Evolutionary conservation across 1,140 invertebrate genomes (phyloP), one percentile per base, ranked within the genome.

Genomic region (Eriosoma lanigerum): DNA sequence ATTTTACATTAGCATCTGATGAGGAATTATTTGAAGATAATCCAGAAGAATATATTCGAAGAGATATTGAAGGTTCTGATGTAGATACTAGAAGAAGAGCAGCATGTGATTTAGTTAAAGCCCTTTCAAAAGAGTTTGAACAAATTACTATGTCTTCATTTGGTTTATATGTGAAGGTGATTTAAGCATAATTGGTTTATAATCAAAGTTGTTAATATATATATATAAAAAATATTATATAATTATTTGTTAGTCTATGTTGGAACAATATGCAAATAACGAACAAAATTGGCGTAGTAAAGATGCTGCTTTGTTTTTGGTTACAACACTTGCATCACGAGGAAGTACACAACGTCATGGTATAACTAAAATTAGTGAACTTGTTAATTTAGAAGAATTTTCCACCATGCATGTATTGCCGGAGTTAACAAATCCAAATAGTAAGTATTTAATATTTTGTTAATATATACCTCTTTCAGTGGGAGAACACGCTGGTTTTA

Each of bases 31-130:
- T 98, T 87, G 95, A 98, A 86, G 96, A 98, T 85, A 98, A 98
- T 86, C 94, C 97, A 0, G 97, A 99, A 86, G 97, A 99, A 87
- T 99, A 98, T 84, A 98, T 98, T 81, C 88, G 96, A 54, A 89
- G 96, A 66, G 98, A 99, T 87, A 96, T 99, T 82, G 97, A 99
- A 88, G 97, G 97, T 8, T 97, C 96, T n/a, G 97, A 99, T 87
- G 92, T 98, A 48, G 96, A 98, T 85, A 99, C 98, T 0, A 88
- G 97, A 81, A 90, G 97, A 66, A 89, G 97, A 83, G 94, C 97
- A 32, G 96, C 97, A 68, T 98, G 96, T 88, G 97, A 99, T 89
- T 88, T 99, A 80, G 96, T 99, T 1, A 93, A 94, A 85, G 93
- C 95, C 0, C 87, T 98, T 1, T 93, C 93, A 1, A 89, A 91